Percentiles rank a stretch among this genome's conserved stretches.
Conservation (phyloP, 2,888 invertebrate genomes). For the Cantharis nigra region DNA sequence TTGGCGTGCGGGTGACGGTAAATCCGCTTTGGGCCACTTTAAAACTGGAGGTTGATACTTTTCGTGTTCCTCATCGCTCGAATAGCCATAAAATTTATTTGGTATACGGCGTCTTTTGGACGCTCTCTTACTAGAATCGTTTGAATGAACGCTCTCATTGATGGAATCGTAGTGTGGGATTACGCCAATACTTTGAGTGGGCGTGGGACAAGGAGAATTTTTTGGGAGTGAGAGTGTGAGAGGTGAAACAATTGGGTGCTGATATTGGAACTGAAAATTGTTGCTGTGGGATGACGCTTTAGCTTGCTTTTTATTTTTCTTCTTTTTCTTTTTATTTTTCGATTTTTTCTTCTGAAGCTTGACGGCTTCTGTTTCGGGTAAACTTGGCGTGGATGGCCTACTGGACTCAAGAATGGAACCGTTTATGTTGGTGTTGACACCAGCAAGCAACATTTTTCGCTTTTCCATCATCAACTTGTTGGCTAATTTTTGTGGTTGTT, state of each 20-base stretch:
- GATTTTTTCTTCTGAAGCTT: constrained; percentile 69
- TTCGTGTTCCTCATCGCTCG: constrained; percentile 79
- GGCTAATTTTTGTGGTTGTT: constrained; percentile 76
- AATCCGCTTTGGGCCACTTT: constrained; percentile 77
- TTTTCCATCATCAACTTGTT: constrained; percentile 76
- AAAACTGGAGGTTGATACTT: constrained; percentile 65
- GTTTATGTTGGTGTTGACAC: constrained; percentile 65
- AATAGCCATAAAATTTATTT: constrained; percentile 86
- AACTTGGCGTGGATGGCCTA: constrained; percentile 67
- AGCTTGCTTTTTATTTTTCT: constrained; percentile 53
- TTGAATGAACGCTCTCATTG: constrained; percentile 51
- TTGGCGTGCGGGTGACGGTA: constrained; percentile 58
- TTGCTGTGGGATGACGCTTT: constrained; percentile 32
- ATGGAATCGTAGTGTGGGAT: constrained; percentile 11
- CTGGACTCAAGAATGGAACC: constrained; percentile 66
- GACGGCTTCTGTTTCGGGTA: constrained; percentile 58
- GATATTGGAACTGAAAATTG: constrained; percentile 28
- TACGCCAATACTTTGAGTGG: constrained; percentile 28
- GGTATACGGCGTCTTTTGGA: constrained; percentile 82
- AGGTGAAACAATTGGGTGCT: constrained; percentile 45
- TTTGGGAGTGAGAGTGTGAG: constrained; percentile 46
- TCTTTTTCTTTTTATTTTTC: constrained; percentile 58
- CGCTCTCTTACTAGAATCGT: constrained; percentile 68
- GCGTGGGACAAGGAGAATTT: constrained; percentile 42
- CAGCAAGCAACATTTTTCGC: constrained; percentile 67